Evolutionary conservation across 2,113 vertebrate species (phyloP).

Genomic region (Catharus minimus): DNA sequence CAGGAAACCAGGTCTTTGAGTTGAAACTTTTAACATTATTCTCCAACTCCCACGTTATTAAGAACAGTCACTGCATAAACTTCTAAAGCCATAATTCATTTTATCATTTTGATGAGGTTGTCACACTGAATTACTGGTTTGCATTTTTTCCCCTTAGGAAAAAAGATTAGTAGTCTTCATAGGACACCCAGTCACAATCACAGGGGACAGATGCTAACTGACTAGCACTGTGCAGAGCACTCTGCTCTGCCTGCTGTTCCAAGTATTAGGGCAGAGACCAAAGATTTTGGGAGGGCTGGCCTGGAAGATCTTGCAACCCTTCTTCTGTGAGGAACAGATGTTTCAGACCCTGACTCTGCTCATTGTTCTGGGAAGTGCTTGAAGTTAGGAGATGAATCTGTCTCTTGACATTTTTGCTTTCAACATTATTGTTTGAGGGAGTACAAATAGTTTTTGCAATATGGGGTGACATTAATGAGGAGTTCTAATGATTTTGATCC

Average conservation of each 20-base stretch:
- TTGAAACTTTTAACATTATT: conserved; percentile 35
- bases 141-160: conserved; percentile 8
- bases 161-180: background rate
- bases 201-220: background rate
- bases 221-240: background rate
- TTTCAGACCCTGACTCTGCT: background rate
- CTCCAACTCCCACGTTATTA: conserved; percentile 3
- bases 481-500: conserved; percentile 5
- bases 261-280: background rate
- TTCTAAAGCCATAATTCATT: conserved; percentile 1
- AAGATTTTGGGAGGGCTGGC: background rate
- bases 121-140: conserved; percentile 18
- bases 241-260: background rate
- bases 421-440: background rate
- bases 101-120: conserved; percentile 38
- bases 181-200: background rate
- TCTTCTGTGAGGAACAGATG: background rate
- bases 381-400: background rate
- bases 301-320: background rate
- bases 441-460: conserved; percentile 8
- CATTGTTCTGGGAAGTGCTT: conserved; percentile 25
- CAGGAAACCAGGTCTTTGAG: conserved; percentile 44
- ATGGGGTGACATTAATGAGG: background rate
- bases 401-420: conserved; percentile 5
- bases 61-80: background rate